Evolutionary conservation across 35 echinoderm and acorn worm genomes (phyloP), one percentile per base, ranked within the genome.

Genomic region (Holothuria glaberrima): DNA sequence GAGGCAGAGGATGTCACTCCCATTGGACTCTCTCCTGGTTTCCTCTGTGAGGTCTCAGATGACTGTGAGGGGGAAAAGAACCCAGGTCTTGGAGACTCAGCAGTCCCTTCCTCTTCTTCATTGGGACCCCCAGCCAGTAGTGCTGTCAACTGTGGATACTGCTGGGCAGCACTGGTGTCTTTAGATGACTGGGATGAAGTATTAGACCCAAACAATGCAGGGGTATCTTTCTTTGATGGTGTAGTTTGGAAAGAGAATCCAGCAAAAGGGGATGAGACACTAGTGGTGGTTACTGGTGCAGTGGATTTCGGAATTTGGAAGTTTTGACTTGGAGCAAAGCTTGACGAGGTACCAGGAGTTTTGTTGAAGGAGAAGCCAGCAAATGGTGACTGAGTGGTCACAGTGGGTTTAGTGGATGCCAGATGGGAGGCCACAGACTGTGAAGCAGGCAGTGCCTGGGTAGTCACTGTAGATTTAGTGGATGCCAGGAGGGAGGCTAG

Each of bases 21-120:
- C 79, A 83, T 83, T 7, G 91, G 91, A 62, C 91, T 92, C 83
- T 92, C 83, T 61, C 83, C 91, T 19, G 83, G 91, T 35, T 92
- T 92, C 71, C 91, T 88, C 18, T 19, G 0, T 3, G 91, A 12
- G 32, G 44, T 86, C 2, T 48, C 68, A 5, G 68, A 31, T 62
- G 83, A 17, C 27, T 91, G 57, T 6, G 79, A 76, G 20, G 90
- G 78, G 21, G 41, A 9, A 33, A 32, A 91, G 62, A 91, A 85
- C 18, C 90, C 79, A 52, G 90, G 90, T 30, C 78, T 67, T 20
- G 80, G 78, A 35, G 90, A 84, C 21, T 65, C 38, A 2, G 83
- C 56, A 28, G 59, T 54, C 57, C 33, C 29, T 9, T 88, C 83
- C 44, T 91, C 78, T 17, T 26, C 59, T 46, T 46, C 44, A 4